These are phyloP conservation scores for Catocala sponsa DNA, from an alignment of 2,888 invertebrate genomes.

Conservation along the genomic window DNA sequence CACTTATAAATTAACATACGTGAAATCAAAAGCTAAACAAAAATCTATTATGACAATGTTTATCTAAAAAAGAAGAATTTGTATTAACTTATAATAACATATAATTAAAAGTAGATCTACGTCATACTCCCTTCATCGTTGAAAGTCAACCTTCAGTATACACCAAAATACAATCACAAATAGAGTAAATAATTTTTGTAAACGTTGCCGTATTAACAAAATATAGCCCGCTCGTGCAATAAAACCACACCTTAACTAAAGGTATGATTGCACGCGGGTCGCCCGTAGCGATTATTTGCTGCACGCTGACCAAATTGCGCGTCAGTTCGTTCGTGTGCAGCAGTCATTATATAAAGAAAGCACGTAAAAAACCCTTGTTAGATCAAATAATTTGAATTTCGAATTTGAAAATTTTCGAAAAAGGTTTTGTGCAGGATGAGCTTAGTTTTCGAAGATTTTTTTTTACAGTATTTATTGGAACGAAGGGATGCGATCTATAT, in stretches of 20 bases:
- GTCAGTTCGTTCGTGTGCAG: constrained; percentile 63
- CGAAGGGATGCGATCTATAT: too few relatives aligned
- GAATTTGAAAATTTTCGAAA: constrained; percentile 10
- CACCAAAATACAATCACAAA: too few relatives aligned
- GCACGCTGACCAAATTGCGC: constrained; percentile 81
- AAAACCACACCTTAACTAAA: constrained; percentile 58
- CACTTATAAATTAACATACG: too few relatives aligned
- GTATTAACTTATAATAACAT: too few relatives aligned
- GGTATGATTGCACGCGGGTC: constrained; percentile 70
- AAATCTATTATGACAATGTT: too few relatives aligned
- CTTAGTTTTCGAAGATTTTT: neutral
- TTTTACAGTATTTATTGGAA: too few relatives aligned
- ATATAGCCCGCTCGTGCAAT: constrained; percentile 42
- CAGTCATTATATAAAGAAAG: constrained; percentile 51
- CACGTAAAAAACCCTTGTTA: constrained; percentile 49
- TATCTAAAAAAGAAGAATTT: too few relatives aligned
- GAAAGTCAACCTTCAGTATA: too few relatives aligned
- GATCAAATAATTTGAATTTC: constrained; percentile 42
- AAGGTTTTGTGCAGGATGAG: neutral
- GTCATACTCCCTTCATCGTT: too few relatives aligned
- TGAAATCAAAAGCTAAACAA: too few relatives aligned
- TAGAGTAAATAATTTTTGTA: neutral
- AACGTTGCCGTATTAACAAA: constrained; percentile 2
- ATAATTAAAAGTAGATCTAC: too few relatives aligned
- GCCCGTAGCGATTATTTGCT: constrained; percentile 83